Evolutionary conservation across 2,888 invertebrate species (phyloP).

Genomic region (Meiosimyza decipiens): DNA sequence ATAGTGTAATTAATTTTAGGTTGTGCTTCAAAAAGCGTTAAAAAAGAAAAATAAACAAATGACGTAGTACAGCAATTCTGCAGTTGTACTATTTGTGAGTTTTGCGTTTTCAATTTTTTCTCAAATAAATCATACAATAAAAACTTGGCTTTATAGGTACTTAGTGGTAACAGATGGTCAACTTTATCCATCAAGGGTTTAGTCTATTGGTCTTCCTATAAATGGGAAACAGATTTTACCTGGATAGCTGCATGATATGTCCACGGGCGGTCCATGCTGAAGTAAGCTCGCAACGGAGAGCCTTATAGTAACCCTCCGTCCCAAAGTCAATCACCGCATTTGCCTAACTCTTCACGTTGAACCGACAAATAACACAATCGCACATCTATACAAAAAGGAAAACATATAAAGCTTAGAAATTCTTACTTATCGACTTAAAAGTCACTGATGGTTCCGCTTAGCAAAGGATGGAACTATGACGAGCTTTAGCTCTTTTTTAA

Average conservation of each 20-base stretch:
- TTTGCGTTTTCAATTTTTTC: no score
- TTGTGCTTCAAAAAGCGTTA: no score
- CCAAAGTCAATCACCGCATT: slow-evolving; percentile 67
- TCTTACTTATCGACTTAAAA: no score
- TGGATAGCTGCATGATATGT: slow-evolving; percentile 62
- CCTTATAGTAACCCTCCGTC: slow-evolving; percentile 60
- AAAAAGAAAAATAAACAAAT: no score
- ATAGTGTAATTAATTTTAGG: no score
- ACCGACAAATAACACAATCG: slow-evolving; percentile 69
- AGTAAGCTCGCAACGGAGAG: slow-evolving; percentile 54
- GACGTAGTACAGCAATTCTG: no score
- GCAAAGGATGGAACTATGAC: no score
- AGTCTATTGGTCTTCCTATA: slow-evolving; percentile 48
- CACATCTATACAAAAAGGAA: no score
- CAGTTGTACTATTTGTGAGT: background rate
- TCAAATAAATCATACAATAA: no score
- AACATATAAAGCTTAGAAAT: no score
- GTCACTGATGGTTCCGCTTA: no score
- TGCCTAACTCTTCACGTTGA: slow-evolving; percentile 69
- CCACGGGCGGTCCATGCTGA: slow-evolving; percentile 47
- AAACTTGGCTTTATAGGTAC: slow-evolving; percentile 50
- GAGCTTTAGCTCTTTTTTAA: no score
- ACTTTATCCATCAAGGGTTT: slow-evolving; percentile 64
- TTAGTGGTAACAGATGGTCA: slow-evolving; percentile 52
- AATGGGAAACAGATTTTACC: slow-evolving; percentile 43